Conservation (phyloP, 2,113 vertebrate species). For the Cyphomyrus discorhynchus region DNA sequence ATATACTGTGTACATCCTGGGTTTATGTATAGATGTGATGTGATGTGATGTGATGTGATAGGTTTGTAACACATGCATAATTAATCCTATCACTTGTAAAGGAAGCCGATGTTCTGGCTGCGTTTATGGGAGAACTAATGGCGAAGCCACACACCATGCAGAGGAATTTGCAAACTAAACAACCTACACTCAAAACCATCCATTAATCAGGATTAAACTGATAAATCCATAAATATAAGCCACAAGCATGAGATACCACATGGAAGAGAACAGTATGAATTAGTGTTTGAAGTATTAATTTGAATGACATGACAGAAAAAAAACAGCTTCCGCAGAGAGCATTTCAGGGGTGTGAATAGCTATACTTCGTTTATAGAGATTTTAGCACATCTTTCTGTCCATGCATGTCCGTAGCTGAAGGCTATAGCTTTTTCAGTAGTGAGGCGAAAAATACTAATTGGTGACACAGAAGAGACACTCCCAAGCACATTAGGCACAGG, state of each 20-base stretch:
- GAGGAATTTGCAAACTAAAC: background rate
- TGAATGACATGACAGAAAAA: background rate
- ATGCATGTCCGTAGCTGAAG: background rate
- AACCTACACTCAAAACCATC: background rate
- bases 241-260: background rate
- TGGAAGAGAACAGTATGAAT: background rate
- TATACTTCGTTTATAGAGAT: background rate
- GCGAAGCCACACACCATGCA: background rate
- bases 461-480: background rate
- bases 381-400: background rate
- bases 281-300: background rate
- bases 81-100: background rate
- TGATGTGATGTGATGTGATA: background rate
- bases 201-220: background rate
- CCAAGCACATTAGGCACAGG: background rate
- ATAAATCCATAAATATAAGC: background rate
- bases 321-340: background rate
- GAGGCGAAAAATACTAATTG: background rate
- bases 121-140: background rate
- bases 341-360: background rate
- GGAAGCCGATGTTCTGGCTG: background rate
- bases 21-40: background rate
- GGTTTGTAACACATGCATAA: background rate
- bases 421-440: background rate
- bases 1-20: background rate